These are phyloP conservation scores for Coregonus clupeaformis DNA, from an alignment of 2,113 vertebrate species.

Conservation along the genomic window DNA sequence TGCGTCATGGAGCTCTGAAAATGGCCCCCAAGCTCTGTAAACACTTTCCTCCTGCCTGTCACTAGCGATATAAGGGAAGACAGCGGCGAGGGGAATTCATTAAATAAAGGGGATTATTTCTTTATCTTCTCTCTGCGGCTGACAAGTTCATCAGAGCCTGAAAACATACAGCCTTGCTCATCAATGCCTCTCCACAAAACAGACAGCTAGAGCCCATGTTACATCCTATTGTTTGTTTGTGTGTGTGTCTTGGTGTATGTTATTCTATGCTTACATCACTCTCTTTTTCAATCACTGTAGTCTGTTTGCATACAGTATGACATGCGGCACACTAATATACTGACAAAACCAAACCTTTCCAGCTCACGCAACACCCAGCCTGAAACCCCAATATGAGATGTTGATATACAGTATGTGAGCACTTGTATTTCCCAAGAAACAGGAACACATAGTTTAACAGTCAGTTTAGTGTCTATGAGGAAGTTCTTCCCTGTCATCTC, in stretches of 20 bases:
- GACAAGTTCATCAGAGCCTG: constrained; percentile 65
- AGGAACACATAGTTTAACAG: background rate
- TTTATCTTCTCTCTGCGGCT: constrained; percentile 56
- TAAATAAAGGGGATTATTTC: constrained; percentile 63
- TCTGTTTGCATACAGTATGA: background rate
- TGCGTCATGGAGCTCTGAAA: constrained; percentile 36
- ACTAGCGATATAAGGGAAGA: constrained; percentile 45
- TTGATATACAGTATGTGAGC: constrained; percentile 10
- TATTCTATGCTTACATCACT: constrained; percentile 1
- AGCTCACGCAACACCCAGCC: constrained; percentile 3
- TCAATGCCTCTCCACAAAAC: too few species aligned
- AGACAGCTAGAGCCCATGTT: background rate
- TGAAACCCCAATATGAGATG: constrained; percentile 11
- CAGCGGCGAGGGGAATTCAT: constrained; percentile 53
- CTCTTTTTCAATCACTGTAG: constrained; percentile 17
- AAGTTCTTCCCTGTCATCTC: background rate
- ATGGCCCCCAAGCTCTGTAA: constrained; percentile 42
- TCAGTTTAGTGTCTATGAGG: background rate
- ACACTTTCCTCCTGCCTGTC: constrained; percentile 57
- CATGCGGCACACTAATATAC: background rate
- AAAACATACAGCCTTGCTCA: constrained; percentile 42
- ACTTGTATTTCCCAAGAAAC: constrained; percentile 23
- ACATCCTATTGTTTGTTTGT: constrained; percentile 1
- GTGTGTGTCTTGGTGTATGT: background rate
- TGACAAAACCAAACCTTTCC: background rate